Evolutionary conservation across 2,797 vertebrate genomes (phyloP).

Genomic region (Gallirallus australis): DNA sequence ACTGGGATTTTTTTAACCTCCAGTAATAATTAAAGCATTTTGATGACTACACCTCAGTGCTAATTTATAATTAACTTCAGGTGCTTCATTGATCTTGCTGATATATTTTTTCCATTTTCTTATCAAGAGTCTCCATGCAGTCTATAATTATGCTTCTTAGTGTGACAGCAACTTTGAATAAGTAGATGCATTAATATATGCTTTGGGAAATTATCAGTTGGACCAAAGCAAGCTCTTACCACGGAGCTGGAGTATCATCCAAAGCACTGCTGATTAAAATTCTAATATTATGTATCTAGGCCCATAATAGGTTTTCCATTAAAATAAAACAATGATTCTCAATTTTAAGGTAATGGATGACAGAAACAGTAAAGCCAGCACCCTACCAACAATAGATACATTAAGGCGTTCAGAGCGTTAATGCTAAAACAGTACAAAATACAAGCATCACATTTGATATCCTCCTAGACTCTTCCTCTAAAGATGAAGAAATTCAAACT

Average conservation of each 20-base stretch:
- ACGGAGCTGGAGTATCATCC: neutral
- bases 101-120: constrained; percentile 45
- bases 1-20: neutral
- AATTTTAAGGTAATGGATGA: neutral
- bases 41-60: constrained; percentile 20
- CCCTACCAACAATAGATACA: neutral
- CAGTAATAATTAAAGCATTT: constrained; percentile 40
- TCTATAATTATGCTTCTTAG: constrained; percentile 59
- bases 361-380: neutral
- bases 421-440: neutral
- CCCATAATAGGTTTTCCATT: neutral
- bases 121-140: constrained; percentile 52
- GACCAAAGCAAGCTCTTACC: constrained; percentile 23
- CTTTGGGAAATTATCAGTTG: constrained; percentile 20
- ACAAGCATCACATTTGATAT: neutral
- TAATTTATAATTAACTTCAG: constrained; percentile 72
- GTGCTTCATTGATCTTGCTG: constrained; percentile 63
- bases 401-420: neutral
- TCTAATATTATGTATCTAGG: neutral
- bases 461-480: neutral
- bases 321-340: neutral
- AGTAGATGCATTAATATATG: constrained; percentile 32
- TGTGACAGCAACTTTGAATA: constrained; percentile 35
- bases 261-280: constrained; percentile 33
- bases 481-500: neutral